Base-by-base conservation (phyloP, 2,888 invertebrate genomes). In the Protophormia terraenovae region DNA sequence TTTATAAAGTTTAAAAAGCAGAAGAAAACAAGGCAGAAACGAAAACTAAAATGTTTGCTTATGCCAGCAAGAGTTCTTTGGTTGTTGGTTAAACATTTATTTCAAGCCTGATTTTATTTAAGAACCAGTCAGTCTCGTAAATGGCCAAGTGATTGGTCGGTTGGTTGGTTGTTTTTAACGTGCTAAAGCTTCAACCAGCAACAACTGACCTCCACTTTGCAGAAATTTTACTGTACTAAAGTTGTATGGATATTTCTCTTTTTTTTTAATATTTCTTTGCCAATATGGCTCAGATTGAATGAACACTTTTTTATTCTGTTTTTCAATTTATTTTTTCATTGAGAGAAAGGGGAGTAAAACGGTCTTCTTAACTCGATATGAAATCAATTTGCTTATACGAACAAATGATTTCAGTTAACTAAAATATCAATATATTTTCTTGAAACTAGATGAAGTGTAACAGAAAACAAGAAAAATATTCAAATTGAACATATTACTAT, bases 381-480 rank as follows among this genome's bases (percentile, higher is more conserved):
- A 19, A 78, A 50, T 35, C 45, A 47, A 22, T 60, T 69, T 69
- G 27, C 50, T 78, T 60, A 8, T 38, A 67, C 45, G 62, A 41
- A 79, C 71, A 79, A 79, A 80, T 58, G 66, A 66, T 67, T 81
- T 22, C 58, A 73, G 80, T 60, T 66, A 38, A 67, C 53, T 73
- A 58, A 22, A 73, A 66, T 73, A 81, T 81, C 66, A 67, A 81
- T 81, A 81, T 58, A 45, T 81, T 73, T 67, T n/a, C 64, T 66
- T 58, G 8, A 47, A 32, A 72, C 53, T 55, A 45, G 66, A 66
- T 80, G 72, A 66, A 73, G 72, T 73, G 80, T 55, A 73, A 80
- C 5, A 29, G 22, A 38, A 10, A 50, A 24, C 7, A 35, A 50
- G 45, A 14, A 32, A 47, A 41, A 66, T 12, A 45, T 29, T 50